phyloP scores from a whole-genome alignment of 2,888 invertebrate genomes.

The Dicycla oo region DNA sequence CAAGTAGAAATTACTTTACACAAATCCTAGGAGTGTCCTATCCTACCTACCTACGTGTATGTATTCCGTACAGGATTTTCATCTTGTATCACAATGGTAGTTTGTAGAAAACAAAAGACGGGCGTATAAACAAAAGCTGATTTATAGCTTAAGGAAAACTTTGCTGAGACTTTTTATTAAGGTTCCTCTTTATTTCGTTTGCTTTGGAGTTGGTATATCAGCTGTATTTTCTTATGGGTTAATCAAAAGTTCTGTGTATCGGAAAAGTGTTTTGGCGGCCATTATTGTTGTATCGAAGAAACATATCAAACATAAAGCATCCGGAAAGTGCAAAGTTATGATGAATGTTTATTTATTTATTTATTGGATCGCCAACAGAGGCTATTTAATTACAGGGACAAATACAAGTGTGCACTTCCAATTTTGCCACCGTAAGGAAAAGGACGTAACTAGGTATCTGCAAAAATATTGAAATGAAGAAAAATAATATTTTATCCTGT shows the following conservation, averaged over 20 bases:
- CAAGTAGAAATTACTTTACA: constrained; percentile 19
- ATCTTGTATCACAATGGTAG: constrained; percentile 25
- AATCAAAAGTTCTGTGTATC: constrained; percentile 43
- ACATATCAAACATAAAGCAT: neutral
- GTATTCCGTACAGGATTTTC: neutral
- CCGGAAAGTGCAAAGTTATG: neutral
- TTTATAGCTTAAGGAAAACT: constrained; percentile 56
- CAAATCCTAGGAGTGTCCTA: neutral
- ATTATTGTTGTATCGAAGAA: constrained; percentile 5
- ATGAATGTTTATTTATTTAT: neutral
- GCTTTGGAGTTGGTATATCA: neutral
- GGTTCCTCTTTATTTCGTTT: constrained; percentile 42
- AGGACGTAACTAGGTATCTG: too few species aligned
- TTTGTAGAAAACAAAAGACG: constrained; percentile 42
- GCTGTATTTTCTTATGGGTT: constrained; percentile 28
- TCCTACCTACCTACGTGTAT: neutral
- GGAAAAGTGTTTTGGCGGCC: constrained; percentile 2
- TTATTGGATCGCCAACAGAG: too few species aligned
- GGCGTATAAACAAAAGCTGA: constrained; percentile 61
- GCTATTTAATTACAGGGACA: too few species aligned
- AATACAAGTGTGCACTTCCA: too few species aligned
- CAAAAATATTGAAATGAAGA: too few species aligned
- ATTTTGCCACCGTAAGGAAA: too few species aligned
- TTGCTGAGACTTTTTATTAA: constrained; percentile 58
- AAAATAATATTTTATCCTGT: too few species aligned